Percentiles rank a stretch among this genome's conserved stretches.
Conservation (phyloP, 2,888 invertebrate genomes). For the Acleris emargana region DNA sequence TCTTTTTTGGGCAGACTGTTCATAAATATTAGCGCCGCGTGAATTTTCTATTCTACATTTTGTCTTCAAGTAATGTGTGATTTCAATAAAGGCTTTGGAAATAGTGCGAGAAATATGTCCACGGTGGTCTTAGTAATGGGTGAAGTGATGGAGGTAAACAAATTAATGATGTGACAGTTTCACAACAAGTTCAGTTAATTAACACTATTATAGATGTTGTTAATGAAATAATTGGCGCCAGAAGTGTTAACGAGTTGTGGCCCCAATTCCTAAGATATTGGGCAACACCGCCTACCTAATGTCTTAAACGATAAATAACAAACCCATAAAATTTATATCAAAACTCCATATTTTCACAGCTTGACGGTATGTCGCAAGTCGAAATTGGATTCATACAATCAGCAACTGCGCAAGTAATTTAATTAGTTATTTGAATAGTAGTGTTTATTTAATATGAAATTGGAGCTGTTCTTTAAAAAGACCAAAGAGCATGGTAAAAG, state of each 20-base stretch:
- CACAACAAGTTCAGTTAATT: slow-evolving; percentile 8
- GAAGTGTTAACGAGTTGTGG: background rate
- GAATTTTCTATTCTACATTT: slow-evolving; percentile 53
- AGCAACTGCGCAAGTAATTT: too few relatives aligned
- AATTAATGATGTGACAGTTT: slow-evolving; percentile 22
- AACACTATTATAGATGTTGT: background rate
- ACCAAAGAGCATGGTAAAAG: too few relatives aligned
- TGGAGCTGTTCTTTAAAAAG: too few relatives aligned
- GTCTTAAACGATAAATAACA: background rate
- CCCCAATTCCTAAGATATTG: too few relatives aligned
- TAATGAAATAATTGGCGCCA: background rate
- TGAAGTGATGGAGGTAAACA: slow-evolving; percentile 4
- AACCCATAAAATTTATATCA: too few relatives aligned
- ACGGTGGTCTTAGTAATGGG: slow-evolving; percentile 20
- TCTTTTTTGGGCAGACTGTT: slow-evolving; percentile 41
- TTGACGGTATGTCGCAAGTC: too few relatives aligned
- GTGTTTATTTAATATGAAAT: too few relatives aligned
- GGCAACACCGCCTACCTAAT: background rate
- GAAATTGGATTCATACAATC: too few relatives aligned
- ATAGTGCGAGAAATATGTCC: slow-evolving; percentile 14
- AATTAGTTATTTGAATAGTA: too few relatives aligned
- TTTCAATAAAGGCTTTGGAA: slow-evolving; percentile 37
- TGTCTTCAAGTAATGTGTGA: slow-evolving; percentile 34
- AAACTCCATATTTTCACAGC: too few relatives aligned
- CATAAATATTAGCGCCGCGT: slow-evolving; percentile 74